These are phyloP conservation scores for Dicranocentrus wangi DNA, from an alignment of 2,888 invertebrate genomes.

Conservation along the genomic window DNA sequence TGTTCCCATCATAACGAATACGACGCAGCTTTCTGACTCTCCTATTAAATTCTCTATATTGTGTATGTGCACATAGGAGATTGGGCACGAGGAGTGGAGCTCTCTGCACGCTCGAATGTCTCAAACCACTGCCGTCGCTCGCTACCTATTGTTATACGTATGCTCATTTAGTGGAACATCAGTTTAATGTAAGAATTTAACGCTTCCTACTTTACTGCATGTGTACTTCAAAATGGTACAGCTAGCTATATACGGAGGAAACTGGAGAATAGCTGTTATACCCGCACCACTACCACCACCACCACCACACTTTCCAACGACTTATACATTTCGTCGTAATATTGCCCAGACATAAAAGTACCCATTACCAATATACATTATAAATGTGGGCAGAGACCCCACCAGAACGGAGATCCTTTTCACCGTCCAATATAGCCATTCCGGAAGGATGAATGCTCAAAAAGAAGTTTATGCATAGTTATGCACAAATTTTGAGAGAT, in stretches of 20 bases:
- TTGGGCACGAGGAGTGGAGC: background rate
- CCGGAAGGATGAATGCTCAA: conserved; percentile 41
- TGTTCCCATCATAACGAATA: conserved; percentile 30
- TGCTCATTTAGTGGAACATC: conserved; percentile 46
- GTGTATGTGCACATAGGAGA: background rate
- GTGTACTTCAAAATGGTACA: background rate
- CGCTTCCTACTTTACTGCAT: background rate
- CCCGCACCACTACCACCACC: background rate
- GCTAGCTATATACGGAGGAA: too few species aligned
- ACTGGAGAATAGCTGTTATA: too few species aligned
- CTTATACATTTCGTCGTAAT: too few species aligned
- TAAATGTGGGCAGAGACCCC: background rate
- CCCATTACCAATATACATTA: conserved; percentile 29
- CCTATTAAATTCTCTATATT: conserved; percentile 13
- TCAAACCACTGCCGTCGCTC: conserved; percentile 35
- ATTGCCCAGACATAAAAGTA: conserved; percentile 26
- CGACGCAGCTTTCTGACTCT: conserved; percentile 37
- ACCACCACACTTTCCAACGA: background rate
- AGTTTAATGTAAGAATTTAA: conserved; percentile 19
- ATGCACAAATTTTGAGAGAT: conserved; percentile 50
- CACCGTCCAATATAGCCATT: conserved; percentile 25
- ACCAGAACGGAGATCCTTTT: background rate
- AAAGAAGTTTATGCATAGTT: conserved; percentile 60
- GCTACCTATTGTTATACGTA: conserved; percentile 23
- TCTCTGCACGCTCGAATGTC: conserved; percentile 41